phyloP scores from a whole-genome alignment of 2,113 vertebrate species.

The Oenanthe melanoleuca region DNA sequence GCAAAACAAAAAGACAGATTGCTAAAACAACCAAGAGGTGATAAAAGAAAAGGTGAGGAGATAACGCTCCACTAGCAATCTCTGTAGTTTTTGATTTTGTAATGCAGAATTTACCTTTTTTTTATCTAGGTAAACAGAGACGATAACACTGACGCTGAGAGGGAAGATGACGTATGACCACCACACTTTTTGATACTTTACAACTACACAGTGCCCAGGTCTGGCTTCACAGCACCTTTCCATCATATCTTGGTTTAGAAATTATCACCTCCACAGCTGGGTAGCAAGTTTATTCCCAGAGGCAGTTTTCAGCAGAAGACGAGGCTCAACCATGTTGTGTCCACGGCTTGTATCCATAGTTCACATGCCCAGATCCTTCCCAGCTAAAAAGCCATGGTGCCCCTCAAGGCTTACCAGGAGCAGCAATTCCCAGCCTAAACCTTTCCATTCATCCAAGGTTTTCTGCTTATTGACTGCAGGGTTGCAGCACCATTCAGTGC shows the following conservation, averaged over 20 bases:
- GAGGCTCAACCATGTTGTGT: accelerated
- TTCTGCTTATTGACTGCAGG: not conserved
- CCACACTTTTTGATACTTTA: not conserved
- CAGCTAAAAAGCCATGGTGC: not conserved
- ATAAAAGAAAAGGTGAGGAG: not conserved
- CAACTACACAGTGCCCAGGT: not conserved
- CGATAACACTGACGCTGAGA: not conserved
- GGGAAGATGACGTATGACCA: not conserved
- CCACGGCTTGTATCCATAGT: not conserved
- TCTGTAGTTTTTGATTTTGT: slow-evolving; percentile 27
- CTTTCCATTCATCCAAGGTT: not conserved
- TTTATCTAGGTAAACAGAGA: slow-evolving; percentile 28
- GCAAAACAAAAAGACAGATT: slow-evolving; percentile 29
- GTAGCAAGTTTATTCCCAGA: not conserved
- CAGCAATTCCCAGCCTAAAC: not conserved
- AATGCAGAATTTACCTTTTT: slow-evolving; percentile 38
- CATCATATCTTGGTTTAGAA: not conserved
- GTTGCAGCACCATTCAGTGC: not conserved
- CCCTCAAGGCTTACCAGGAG: not conserved
- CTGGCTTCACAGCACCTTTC: not conserved
- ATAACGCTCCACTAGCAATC: slow-evolving; percentile 1
- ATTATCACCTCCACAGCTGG: not conserved
- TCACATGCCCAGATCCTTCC: not conserved
- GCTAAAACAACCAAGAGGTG: not conserved
- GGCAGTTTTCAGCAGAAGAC: not conserved